Evolutionary conservation across 2,888 invertebrate genomes (phyloP), one percentile per base, ranked within the genome.

Genomic region (Andrena flavipes): DNA sequence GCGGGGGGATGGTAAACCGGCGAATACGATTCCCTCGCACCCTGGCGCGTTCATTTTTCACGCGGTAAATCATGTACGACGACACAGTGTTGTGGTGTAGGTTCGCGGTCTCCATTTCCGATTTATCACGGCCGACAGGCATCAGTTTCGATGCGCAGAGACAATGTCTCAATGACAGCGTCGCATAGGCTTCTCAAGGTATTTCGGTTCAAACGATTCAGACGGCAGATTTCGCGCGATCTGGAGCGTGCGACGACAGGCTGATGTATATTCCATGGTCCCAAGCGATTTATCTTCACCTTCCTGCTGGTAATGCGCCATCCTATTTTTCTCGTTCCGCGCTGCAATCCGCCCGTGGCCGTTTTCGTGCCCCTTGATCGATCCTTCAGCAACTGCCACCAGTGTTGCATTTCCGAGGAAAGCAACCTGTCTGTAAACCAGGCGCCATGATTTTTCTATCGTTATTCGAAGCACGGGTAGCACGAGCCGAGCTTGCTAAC

Each of bases 31-130:
- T 68, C n/a, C 56, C 67, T 74, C 71, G 23, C 56, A 67, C 68
- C 70, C 65, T 65, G 76, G 33, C 42, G 26, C 51, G 56, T 74
- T 79, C 80, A 87, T 88, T 84, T 87, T 85, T 88, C 85, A 84
- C 68, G n/a, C 23, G 71, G 63, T 84, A 78, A 83, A 84, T 82
- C 83, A 68, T 60, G 56, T n/a, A 48, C 29, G 75, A 80, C 70
- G 26, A 48, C 26, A 42, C 16, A 16, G 4, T 42, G 42, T 4
- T 4, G 42, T 0, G 42, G 42, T 0, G 42, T 4, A 33, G 35
- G 35, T 0, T 10, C 35, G 10, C 10, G 10, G 60, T n/a, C 26
- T n/a, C 23, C n/a, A 35, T 29, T 48, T 30, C 59, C 64, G 76
- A 76, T 82, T 69, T 69, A 70, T 82, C 75, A 70, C 20, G 16